These are phyloP conservation scores for Tachystola acroxantha DNA, from an alignment of 2,888 invertebrate species.

Conservation along the genomic window DNA sequence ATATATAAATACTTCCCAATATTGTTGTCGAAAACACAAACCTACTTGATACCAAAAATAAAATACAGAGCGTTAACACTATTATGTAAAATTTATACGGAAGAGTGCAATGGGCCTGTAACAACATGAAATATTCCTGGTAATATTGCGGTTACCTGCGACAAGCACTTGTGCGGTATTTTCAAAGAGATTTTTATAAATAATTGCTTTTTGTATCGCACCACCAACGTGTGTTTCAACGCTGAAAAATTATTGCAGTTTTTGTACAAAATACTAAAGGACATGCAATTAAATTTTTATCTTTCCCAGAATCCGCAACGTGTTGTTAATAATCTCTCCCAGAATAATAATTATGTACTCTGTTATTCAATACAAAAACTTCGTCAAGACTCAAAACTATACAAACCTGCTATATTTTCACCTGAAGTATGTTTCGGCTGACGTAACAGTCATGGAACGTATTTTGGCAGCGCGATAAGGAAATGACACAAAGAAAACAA, in stretches of 20 bases:
- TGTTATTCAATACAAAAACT: no score
- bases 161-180: slow-evolving; percentile 50
- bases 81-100: slow-evolving; percentile 39
- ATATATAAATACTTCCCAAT: no score
- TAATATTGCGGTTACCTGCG: slow-evolving; percentile 58
- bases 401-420: slow-evolving; percentile 47
- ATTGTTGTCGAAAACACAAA: background rate
- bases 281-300: slow-evolving; percentile 27
- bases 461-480: slow-evolving; percentile 78
- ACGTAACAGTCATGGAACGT: slow-evolving; percentile 74
- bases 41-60: slow-evolving; percentile 31
- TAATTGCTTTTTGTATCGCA: slow-evolving; percentile 41
- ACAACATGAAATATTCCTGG: slow-evolving; percentile 57
- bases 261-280: slow-evolving; percentile 29
- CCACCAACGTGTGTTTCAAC: slow-evolving; percentile 14
- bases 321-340: background rate
- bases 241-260: slow-evolving; percentile 29
- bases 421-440: slow-evolving; percentile 72
- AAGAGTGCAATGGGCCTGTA: slow-evolving; percentile 45
- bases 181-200: slow-evolving; percentile 56
- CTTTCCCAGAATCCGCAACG: slow-evolving; percentile 1
- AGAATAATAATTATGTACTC: no score
- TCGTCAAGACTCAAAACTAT: slow-evolving; percentile 47
- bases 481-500: slow-evolving; percentile 78
- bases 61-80: slow-evolving; percentile 37